Conservation (phyloP, 2,113 vertebrate species). For the Bubo scandiacus region DNA sequence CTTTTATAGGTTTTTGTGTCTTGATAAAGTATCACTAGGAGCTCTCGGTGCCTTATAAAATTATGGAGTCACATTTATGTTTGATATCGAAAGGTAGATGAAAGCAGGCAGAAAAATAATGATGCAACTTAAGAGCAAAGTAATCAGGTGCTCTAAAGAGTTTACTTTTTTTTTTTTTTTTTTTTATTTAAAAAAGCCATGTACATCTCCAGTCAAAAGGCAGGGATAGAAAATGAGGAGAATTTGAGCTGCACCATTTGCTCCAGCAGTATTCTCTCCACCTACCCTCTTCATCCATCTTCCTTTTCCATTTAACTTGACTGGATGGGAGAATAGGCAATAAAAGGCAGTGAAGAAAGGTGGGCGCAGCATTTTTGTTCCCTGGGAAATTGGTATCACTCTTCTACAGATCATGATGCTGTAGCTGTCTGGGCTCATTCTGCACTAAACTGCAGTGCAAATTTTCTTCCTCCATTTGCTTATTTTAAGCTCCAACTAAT, state of each 20-base stretch:
- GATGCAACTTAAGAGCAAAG: conserved; percentile 7
- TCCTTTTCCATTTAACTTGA: conserved; percentile 39
- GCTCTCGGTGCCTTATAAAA: conserved; percentile 9
- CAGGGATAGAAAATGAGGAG: background rate
- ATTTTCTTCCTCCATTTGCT: conserved; percentile 15
- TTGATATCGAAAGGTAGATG: conserved; percentile 51
- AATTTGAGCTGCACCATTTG: conserved; percentile 42
- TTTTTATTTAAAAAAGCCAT: background rate
- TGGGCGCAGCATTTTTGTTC: conserved; percentile 1
- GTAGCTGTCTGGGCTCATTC: background rate
- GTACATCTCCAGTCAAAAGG: background rate
- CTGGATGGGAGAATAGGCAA: background rate
- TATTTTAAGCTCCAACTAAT: conserved; percentile 52
- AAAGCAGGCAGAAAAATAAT: conserved; percentile 41
- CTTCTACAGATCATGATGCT: conserved; percentile 26
- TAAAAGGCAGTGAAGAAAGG: conserved; percentile 8
- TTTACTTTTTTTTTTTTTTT: conserved; percentile 25
- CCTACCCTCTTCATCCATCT: background rate
- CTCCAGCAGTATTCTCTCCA: background rate
- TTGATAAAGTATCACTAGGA: conserved; percentile 16
- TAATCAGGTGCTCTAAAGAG: conserved; percentile 19
- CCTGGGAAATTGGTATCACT: background rate
- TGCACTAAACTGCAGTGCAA: background rate
- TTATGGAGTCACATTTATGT: conserved; percentile 24
- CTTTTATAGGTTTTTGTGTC: conserved; percentile 14